phyloP scores from a whole-genome alignment of 2,797 vertebrate genomes.

The Helostoma temminkii region DNA sequence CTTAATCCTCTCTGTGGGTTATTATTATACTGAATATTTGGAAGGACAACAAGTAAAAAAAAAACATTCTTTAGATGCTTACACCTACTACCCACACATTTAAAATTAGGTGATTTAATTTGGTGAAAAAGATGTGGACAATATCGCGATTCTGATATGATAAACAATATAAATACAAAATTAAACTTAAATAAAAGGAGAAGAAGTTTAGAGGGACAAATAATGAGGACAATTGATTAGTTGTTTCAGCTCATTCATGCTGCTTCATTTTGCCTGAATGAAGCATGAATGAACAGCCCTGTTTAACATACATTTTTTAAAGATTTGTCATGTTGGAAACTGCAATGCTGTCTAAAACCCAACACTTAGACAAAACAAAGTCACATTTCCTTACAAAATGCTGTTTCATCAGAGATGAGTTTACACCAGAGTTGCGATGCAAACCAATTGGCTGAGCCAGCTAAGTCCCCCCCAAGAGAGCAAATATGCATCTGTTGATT shows the following conservation, averaged over 20 bases:
- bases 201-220: too few relatives aligned
- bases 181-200: too few relatives aligned
- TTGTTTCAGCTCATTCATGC: too few relatives aligned
- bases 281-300: too few relatives aligned
- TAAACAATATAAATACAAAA: too few relatives aligned
- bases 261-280: too few relatives aligned
- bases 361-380: constrained; percentile 27
- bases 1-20: constrained; percentile 73
- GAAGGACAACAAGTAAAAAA: constrained; percentile 52
- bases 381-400: constrained; percentile 1
- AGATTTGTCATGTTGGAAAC: constrained; percentile 67
- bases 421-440: constrained; percentile 24
- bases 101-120: too few relatives aligned
- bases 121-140: too few relatives aligned
- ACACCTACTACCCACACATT: background rate
- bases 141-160: too few relatives aligned
- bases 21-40: constrained; percentile 66
- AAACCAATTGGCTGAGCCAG: constrained; percentile 11
- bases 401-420: constrained; percentile 3
- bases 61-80: constrained; percentile 25
- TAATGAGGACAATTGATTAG: too few relatives aligned
- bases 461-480: background rate
- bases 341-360: constrained; percentile 16
- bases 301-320: too few relatives aligned
- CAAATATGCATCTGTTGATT: constrained; percentile 51